These are phyloP conservation scores for Tautogolabrus adspersus DNA, from an alignment of 2,113 vertebrate species.

Conservation along the genomic window DNA sequence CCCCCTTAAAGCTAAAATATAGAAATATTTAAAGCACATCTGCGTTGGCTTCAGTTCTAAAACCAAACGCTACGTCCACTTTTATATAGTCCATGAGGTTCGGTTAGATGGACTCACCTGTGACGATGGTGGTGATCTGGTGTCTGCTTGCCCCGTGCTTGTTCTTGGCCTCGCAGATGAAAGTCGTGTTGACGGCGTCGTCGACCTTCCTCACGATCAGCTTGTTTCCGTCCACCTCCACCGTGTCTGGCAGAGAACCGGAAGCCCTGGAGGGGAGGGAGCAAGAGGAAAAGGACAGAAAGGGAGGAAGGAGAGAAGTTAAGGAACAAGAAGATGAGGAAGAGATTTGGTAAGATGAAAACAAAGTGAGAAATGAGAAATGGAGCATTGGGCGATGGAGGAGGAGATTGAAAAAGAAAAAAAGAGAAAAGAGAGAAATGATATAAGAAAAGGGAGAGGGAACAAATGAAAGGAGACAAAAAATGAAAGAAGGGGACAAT, in stretches of 20 bases:
- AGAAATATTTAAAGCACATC: too few relatives aligned
- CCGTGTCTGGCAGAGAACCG: slow-evolving; percentile 73
- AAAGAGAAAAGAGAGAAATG: not conserved
- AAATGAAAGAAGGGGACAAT: too few relatives aligned
- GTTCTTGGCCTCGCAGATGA: slow-evolving; percentile 86
- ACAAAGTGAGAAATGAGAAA: not conserved
- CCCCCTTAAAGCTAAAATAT: too few relatives aligned
- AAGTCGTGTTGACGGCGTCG: slow-evolving; percentile 87
- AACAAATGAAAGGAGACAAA: not conserved
- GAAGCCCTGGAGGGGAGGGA: slow-evolving; percentile 61
- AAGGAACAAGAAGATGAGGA: too few relatives aligned
- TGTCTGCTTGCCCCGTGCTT: slow-evolving; percentile 75
- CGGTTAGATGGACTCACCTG: slow-evolving; percentile 80
- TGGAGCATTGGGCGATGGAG: not conserved
- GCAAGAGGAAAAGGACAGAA: too few relatives aligned
- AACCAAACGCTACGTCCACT: not conserved
- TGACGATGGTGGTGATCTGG: slow-evolving; percentile 83
- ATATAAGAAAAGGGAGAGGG: not conserved
- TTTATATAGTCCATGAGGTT: not conserved
- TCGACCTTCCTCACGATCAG: slow-evolving; percentile 87
- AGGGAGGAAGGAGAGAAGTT: fast-evolving
- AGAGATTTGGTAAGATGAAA: not conserved
- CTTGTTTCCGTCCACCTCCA: slow-evolving; percentile 70
- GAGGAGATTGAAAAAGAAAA: too few relatives aligned
- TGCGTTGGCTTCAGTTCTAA: too few relatives aligned